Percentiles rank a stretch among this genome's conserved stretches.
phyloP scores from a whole-genome alignment of 2,113 vertebrate species.

The Macaca fascicularis region T2T-MFA8v1.1 NC_088376.1:131483501-131484000 shows the following conservation, averaged over 20 bases:
- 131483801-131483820: neutral
- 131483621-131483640: neutral
- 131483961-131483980: neutral
- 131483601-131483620: neutral
- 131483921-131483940: neutral
- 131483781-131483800: neutral
- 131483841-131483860: neutral
- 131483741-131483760: neutral
- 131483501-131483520: neutral
- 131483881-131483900: neutral
- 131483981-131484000: neutral
- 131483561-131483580: neutral
- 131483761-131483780: neutral
- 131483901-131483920: accelerated
- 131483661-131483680: neutral
- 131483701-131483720: neutral
- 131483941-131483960: neutral
- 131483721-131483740: neutral
- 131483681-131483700: neutral
- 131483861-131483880: neutral
- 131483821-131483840: neutral
- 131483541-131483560: neutral
- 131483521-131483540: neutral
- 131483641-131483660: neutral
- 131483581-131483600: neutral